These are phyloP conservation scores for Perodicticus potto DNA, from an alignment of 2,797 vertebrate genomes.

Conservation along the genomic window DNA sequence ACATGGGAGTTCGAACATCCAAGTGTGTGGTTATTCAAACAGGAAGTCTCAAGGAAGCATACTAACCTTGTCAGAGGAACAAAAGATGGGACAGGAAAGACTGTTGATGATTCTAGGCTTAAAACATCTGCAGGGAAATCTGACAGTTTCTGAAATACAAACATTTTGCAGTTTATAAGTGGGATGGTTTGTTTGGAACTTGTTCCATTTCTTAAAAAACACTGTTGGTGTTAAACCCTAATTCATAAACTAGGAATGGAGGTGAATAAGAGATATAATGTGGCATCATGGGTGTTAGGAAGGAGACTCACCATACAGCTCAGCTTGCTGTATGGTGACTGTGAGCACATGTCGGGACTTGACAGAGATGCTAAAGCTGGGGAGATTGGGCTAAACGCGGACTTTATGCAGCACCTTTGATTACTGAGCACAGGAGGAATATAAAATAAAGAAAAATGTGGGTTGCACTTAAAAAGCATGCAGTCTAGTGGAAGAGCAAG, in stretches of 20 bases:
- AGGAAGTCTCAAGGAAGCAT: conserved; percentile 78
- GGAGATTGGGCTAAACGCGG: background rate
- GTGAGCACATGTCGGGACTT: background rate
- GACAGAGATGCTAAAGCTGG: background rate
- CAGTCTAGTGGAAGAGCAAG: background rate
- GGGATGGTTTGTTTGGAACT: conserved; percentile 19
- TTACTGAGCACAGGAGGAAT: background rate
- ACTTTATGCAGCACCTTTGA: background rate
- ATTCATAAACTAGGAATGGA: conserved; percentile 2
- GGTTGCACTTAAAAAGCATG: background rate
- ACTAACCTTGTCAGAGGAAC: conserved; percentile 38
- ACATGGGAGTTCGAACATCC: conserved; percentile 63
- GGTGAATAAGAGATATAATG: background rate
- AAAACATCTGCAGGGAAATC: background rate
- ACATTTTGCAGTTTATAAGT: background rate
- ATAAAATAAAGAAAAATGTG: background rate
- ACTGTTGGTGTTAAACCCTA: background rate
- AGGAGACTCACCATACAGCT: background rate
- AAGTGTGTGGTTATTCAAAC: conserved; percentile 66
- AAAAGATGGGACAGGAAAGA: conserved; percentile 62
- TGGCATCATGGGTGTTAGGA: background rate
- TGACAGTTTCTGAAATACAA: conserved; percentile 12
- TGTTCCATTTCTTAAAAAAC: conserved; percentile 28
- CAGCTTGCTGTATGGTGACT: background rate
- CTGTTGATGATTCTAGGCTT: background rate